Conservation (phyloP, 2,113 vertebrate species). For the Oreotragus oreotragus region DNA sequence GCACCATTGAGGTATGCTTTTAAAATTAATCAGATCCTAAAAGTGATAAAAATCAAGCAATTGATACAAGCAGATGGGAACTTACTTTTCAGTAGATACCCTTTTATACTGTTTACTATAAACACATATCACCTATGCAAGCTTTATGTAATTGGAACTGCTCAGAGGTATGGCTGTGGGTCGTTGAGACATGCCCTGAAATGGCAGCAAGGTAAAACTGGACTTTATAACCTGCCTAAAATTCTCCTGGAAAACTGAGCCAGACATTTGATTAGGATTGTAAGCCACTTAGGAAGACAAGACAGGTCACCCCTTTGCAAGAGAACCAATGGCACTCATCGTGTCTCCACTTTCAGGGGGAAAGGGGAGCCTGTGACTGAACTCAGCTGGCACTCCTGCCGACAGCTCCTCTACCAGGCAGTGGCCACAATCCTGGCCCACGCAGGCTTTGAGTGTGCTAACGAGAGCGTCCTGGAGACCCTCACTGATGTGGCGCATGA, state of each 20-base stretch:
- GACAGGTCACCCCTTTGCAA: not conserved
- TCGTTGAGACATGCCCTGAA: not conserved
- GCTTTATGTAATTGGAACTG: not conserved
- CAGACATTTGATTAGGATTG: not conserved
- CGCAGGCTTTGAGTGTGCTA: conserved; percentile 93
- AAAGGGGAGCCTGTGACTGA: conserved; percentile 97
- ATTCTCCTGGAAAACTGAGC: not conserved
- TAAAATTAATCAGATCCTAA: not conserved
- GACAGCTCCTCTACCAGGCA: conserved; percentile 97
- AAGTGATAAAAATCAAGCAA: not conserved
- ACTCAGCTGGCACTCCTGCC: conserved; percentile 93
- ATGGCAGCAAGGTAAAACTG: not conserved
- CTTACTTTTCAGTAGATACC: not conserved
- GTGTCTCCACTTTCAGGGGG: conserved; percentile 81
- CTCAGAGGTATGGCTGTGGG: not conserved
- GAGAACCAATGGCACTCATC: not conserved
- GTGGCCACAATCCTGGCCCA: conserved; percentile 96
- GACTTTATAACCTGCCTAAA: not conserved
- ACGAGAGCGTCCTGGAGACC: conserved; percentile 95
- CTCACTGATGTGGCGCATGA: conserved; percentile 94
- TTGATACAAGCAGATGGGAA: not conserved
- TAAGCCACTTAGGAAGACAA: not conserved
- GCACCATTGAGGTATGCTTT: not conserved
- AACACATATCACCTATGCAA: not conserved
- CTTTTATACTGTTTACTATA: not conserved